Evolutionary conservation across 2,888 invertebrate species (phyloP).

Genomic region (Xanthorhoe designata): DNA sequence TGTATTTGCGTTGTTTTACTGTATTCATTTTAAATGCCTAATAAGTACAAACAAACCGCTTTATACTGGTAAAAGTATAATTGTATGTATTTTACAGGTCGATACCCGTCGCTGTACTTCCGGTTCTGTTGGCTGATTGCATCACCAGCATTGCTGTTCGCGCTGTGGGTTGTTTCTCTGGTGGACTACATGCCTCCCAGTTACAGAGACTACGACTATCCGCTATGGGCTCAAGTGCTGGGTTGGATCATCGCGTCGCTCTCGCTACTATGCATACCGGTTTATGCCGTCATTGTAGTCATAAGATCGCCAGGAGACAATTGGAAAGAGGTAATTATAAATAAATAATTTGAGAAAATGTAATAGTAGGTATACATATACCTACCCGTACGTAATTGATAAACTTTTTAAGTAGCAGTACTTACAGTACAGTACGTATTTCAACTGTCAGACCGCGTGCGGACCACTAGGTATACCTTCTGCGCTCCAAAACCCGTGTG

Average conservation of each 20-base stretch:
- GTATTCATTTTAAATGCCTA: constrained; percentile 22
- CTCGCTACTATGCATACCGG: constrained; percentile 94
- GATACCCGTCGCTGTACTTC: constrained; percentile 91
- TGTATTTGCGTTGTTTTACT: constrained; percentile 37
- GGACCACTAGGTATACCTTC: no score
- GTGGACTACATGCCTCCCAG: constrained; percentile 95
- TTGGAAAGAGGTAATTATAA: constrained; percentile 87
- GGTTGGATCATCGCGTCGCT: constrained; percentile 95
- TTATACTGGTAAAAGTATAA: neutral
- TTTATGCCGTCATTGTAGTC: constrained; percentile 90
- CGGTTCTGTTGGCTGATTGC: constrained; percentile 94
- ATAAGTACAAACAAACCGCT: constrained; percentile 9
- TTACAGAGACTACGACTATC: constrained; percentile 93
- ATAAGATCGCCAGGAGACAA: constrained; percentile 89
- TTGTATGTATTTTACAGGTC: constrained; percentile 61
- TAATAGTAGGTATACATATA: no score
- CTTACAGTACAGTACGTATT: no score
- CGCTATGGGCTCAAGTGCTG: constrained; percentile 93
- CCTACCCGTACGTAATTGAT: no score
- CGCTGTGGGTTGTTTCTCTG: constrained; percentile 94
- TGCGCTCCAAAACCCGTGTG: no score
- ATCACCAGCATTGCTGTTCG: constrained; percentile 92
- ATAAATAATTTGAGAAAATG: neutral
- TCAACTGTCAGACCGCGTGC: no score
- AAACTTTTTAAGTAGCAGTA: no score